Base-by-base conservation (phyloP, 2,113 vertebrate species). In the Xiphophorus maculatus region DNA sequence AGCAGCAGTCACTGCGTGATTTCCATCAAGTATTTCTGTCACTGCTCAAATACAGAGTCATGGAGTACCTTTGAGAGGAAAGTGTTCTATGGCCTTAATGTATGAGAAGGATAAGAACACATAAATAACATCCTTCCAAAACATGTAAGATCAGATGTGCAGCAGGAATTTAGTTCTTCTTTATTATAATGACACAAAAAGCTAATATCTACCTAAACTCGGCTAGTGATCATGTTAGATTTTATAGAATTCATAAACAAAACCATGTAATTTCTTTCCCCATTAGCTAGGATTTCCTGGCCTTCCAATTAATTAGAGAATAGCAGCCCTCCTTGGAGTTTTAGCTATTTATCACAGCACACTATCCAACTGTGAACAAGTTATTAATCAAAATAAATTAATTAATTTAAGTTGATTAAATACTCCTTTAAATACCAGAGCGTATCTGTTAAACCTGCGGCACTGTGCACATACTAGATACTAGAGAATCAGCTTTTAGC, bases 341-440 rank as follows among this genome's bases (percentile, higher is more conserved):
- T 42, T 63, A 28, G 19, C 13, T 30, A 22, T 71, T 40, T 30
- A 40, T 71, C 27, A 40, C n/a, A 51, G 42, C 44, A 25, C 25
- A 22, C 62, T 65, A 28, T 64, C 8, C 10, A 27, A 64, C 28
- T 70, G 75, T 64, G 42, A 32, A 40, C 15, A 64, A 40, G 22
- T 37, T 64, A 54, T 70, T 40, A 37, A 64, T 70, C 27, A 33
- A 62, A 27, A 77, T 9, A 70, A 42, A 70, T 63, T 76, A 51
- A 76, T 69, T 51, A 51, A 15, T 63, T 10, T 70, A 8, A 77
- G n/a, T 25, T 54, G 48, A 54, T 1, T 4, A 37, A 63, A 51
- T 64, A 33, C 17, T 48, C 30, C 63, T 63, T 64, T 27, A 68
- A 29, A 32, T 22, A 3, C 54, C n/a, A 69, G 32, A 62, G 3